Evolutionary conservation across 2,797 vertebrate genomes (phyloP), one percentile per base, ranked within the genome.

Genomic region (Onychomys torridus): DNA sequence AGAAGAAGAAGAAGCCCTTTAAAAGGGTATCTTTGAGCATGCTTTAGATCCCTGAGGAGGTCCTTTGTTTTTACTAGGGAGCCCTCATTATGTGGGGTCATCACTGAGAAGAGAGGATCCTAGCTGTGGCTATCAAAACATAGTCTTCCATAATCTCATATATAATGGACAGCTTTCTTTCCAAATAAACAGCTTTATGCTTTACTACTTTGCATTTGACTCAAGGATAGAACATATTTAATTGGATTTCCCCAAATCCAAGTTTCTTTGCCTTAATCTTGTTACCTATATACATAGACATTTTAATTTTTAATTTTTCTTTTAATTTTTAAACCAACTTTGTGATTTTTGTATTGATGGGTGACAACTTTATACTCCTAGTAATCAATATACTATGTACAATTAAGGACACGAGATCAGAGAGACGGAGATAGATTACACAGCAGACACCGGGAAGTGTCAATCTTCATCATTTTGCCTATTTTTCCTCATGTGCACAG

Each of bases 331-430:
- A 98, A 98, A 98, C 98, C 98, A 98, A 99, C 98, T 97, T 98
- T 97, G 98, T 98, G 98, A 99, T 98, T 98, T 98, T 99, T 99
- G n/a, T n/a, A 99, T 99, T 99, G 98, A 98, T 98, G 98, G 98
- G 98, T 95, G 98, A 99, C 98, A 97, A 98, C 98, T 98, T 98
- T 98, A 98, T 98, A 98, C 97, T 98, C 98, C 98, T 98, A 98
- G 98, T 95, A 98, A 97, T 98, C 98, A 98, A 98, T 98, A 97
- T 97, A 98, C 98, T 98, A 98, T 98, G 98, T 98, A 98, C 99
- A 98, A 97, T 97, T 95, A 98, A 98, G 98, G 98, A 99, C 97
- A 97, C 97, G 97, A 98, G 98, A 97, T 97, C 97, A 98, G 96
- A 99, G 99, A 97, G 98, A 98, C 97, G 98, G 98, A 98, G 23